Percentiles rank a stretch among this genome's conserved stretches.
Evolutionary conservation across 1,140 invertebrate species (phyloP).

Genomic region (Lordiphosa collinella): DNA sequence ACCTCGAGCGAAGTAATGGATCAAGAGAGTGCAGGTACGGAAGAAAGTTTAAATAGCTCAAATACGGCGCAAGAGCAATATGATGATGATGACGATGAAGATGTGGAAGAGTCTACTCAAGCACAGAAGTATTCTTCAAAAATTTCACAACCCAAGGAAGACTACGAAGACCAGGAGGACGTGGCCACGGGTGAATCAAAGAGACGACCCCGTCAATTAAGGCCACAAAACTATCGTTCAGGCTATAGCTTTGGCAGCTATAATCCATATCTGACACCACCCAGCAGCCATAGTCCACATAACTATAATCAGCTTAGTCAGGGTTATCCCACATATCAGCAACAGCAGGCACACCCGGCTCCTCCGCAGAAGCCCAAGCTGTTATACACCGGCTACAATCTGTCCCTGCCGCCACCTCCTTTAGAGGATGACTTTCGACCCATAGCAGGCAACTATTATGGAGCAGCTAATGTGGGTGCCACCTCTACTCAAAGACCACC

Average conservation of each 20-base stretch:
- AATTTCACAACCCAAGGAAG: slow-evolving; percentile 25
- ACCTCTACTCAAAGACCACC: slow-evolving; percentile 27
- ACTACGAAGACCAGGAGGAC: slow-evolving; percentile 30
- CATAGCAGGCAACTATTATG: slow-evolving; percentile 64
- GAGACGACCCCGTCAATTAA: slow-evolving; percentile 56
- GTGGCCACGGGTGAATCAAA: slow-evolving; percentile 39
- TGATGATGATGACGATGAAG: slow-evolving; percentile 41
- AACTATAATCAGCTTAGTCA: slow-evolving; percentile 53
- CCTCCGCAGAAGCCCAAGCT: slow-evolving; percentile 42
- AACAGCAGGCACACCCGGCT: slow-evolving; percentile 26
- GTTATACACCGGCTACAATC: slow-evolving; percentile 65
- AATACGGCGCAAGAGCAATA: slow-evolving; percentile 10
- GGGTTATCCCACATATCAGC: slow-evolving; percentile 35
- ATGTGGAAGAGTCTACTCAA: slow-evolving; percentile 8
- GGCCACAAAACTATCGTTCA: slow-evolving; percentile 50
- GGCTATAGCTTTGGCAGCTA: slow-evolving; percentile 54
- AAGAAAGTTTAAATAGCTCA: slow-evolving; percentile 24
- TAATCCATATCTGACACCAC: slow-evolving; percentile 68
- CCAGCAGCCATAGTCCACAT: slow-evolving; percentile 18
- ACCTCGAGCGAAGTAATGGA: slow-evolving; percentile 37
- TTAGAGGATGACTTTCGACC: slow-evolving; percentile 67
- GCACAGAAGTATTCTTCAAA: slow-evolving; percentile 47
- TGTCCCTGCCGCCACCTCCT: slow-evolving; percentile 60
- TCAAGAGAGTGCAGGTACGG: slow-evolving; percentile 8
- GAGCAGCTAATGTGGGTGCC: slow-evolving; percentile 17